Conservation (phyloP, 1,140 invertebrate species). For the Papilio xuthus region DNA sequence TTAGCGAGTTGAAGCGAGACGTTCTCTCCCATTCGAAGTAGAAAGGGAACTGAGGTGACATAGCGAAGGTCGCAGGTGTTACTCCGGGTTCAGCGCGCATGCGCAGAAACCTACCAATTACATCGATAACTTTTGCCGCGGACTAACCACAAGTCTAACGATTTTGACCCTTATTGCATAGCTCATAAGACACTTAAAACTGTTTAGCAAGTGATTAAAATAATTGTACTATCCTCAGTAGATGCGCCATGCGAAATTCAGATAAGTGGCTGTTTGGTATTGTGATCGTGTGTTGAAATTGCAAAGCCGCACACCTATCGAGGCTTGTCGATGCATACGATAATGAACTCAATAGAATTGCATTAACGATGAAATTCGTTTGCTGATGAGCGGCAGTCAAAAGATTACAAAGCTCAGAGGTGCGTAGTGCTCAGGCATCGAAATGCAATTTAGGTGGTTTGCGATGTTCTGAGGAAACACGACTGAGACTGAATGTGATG, state of each 20-base stretch:
- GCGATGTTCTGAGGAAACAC: neutral
- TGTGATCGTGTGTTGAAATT: slow-evolving; percentile 42
- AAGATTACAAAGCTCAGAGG: slow-evolving; percentile 12
- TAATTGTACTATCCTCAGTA: slow-evolving; percentile 49
- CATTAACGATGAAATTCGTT: slow-evolving; percentile 8
- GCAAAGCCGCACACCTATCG: slow-evolving; percentile 29
- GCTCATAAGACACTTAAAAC: slow-evolving; percentile 33
- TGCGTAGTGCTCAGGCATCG: slow-evolving; percentile 12
- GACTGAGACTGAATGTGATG: neutral
- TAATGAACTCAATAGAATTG: slow-evolving; percentile 23
- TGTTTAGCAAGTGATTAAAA: slow-evolving; percentile 7
- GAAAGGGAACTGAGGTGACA: slow-evolving; percentile 43
- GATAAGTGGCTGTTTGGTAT: slow-evolving; percentile 52
- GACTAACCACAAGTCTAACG: slow-evolving; percentile 29
- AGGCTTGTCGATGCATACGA: neutral
- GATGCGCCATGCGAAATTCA: slow-evolving; percentile 65
- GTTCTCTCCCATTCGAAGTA: slow-evolving; percentile 37
- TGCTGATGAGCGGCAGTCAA: slow-evolving; percentile 1
- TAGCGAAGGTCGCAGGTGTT: slow-evolving; percentile 56
- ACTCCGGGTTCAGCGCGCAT: slow-evolving; percentile 61
- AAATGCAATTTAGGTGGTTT: slow-evolving; percentile 5
- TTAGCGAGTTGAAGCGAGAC: slow-evolving; percentile 26
- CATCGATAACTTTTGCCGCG: slow-evolving; percentile 45
- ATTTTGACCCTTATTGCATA: slow-evolving; percentile 45
- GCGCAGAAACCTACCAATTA: slow-evolving; percentile 49